Conservation (phyloP, 2,797 vertebrate genomes). For the Philypnodon macrostomus region DNA sequence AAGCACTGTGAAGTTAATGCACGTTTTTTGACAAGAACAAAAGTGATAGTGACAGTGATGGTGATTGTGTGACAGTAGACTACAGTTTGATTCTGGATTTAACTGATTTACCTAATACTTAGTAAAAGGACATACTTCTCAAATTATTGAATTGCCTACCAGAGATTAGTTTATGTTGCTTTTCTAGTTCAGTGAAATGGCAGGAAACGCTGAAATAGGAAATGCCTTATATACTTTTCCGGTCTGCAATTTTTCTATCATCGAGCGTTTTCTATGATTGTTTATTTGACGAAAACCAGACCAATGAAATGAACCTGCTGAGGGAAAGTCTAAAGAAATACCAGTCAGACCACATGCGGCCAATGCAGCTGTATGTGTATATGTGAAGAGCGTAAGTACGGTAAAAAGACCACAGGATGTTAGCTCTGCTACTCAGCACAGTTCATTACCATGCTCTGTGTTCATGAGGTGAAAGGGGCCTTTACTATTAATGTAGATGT, state of each 20-base stretch:
- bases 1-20: no score
- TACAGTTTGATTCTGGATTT: no score
- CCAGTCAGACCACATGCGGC: constrained; percentile 33
- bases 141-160: no score
- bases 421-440: constrained; percentile 71
- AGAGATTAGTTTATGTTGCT: no score
- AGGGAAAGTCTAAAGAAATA: constrained; percentile 15
- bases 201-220: constrained; percentile 1
- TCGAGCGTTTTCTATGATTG: constrained; percentile 9
- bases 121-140: no score
- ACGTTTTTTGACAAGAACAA: no score
- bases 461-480: not conserved
- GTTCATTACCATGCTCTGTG: constrained; percentile 12
- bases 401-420: constrained; percentile 57
- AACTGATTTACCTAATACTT: no score
- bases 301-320: constrained; percentile 35
- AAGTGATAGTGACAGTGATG: no score
- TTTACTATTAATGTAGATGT: not conserved
- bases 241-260: not conserved
- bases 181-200: constrained; percentile 1
- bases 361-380: constrained; percentile 13
- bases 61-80: no score
- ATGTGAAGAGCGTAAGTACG: constrained; percentile 11
- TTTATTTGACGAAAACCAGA: constrained; percentile 24
- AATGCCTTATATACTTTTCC: not conserved